Evolutionary conservation across 2,113 vertebrate species (phyloP).

Genomic region (Pao palembangensis): DNA sequence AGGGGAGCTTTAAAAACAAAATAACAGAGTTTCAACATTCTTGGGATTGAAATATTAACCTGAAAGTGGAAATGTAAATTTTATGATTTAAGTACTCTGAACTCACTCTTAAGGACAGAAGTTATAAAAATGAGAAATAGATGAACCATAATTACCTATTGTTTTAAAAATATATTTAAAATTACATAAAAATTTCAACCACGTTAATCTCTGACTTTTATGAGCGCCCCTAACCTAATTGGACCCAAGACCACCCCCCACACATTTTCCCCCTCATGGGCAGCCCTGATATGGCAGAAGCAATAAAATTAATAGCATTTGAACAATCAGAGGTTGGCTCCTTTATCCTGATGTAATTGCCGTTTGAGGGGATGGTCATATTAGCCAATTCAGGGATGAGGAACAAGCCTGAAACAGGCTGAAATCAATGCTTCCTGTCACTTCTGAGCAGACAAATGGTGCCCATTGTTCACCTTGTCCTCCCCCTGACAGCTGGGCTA

Average conservation of each 20-base stretch:
- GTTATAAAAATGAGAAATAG: neutral
- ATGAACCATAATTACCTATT: too few relatives aligned
- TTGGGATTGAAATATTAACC: too few relatives aligned
- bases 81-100: too few relatives aligned
- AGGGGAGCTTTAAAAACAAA: neutral
- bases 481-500: slow-evolving; percentile 62
- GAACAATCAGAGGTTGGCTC: slow-evolving; percentile 15
- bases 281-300: too few relatives aligned
- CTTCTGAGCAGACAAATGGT: slow-evolving; percentile 74
- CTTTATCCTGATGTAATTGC: slow-evolving; percentile 4
- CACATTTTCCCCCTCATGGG: too few relatives aligned
- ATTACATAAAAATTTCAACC: too few relatives aligned
- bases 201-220: too few relatives aligned
- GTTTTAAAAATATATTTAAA: too few relatives aligned
- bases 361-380: slow-evolving; percentile 18
- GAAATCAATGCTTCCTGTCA: slow-evolving; percentile 74
- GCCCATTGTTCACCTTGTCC: slow-evolving; percentile 62
- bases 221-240: too few relatives aligned
- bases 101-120: neutral
- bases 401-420: slow-evolving; percentile 51
- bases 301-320: neutral
- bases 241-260: too few relatives aligned
- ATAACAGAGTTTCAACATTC: too few relatives aligned
- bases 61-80: too few relatives aligned
- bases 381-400: slow-evolving; percentile 47